Conservation (phyloP, 1,140 invertebrate species). For the Drosophila sp. region DNA sequence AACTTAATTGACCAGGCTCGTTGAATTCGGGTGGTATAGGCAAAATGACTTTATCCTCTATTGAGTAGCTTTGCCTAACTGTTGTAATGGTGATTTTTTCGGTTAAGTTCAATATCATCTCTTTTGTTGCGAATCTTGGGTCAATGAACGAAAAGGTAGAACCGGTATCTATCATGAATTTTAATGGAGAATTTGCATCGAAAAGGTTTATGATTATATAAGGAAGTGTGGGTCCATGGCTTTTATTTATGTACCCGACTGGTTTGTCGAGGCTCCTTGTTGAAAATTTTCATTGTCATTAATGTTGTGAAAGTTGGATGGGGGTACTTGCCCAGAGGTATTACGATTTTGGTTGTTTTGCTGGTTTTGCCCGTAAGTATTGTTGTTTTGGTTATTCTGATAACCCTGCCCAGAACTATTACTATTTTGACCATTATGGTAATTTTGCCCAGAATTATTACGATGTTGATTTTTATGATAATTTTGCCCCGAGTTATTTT, state of each 20-base stretch:
- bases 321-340: not conserved
- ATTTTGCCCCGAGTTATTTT: not conserved
- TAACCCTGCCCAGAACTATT: no score
- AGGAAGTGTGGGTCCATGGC: not conserved
- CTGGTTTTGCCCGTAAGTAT: not conserved
- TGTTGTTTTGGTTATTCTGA: not conserved
- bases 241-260: conserved; percentile 17
- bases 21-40: not conserved
- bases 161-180: conserved; percentile 22
- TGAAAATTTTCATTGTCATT: conserved; percentile 24
- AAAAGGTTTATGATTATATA: not conserved
- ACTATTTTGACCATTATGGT: no score
- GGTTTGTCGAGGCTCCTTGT: conserved; percentile 16
- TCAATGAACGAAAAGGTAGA: conserved; percentile 9
- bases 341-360: conserved; percentile 1
- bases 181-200: not conserved
- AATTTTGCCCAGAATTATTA: not conserved
- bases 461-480: not conserved
- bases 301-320: conserved; percentile 4
- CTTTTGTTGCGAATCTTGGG: not conserved
- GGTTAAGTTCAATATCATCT: no score
- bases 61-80: not conserved
- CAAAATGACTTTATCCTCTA: not conserved
- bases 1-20: not conserved
- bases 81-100: not conserved